phyloP scores from a whole-genome alignment of 2,888 invertebrate genomes.

The Tyria jacobaeae region DNA sequence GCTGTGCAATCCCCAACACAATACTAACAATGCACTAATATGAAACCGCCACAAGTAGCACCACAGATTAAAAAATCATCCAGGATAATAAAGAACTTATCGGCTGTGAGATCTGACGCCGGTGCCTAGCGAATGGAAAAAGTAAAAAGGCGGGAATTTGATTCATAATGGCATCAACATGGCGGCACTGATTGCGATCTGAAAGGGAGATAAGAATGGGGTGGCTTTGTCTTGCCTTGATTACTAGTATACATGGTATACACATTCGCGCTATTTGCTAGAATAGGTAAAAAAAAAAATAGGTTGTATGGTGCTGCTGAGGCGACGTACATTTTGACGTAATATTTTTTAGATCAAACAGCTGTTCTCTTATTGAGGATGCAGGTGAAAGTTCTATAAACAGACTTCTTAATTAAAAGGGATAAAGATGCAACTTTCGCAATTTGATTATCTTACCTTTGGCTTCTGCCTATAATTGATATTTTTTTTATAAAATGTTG shows the following conservation, averaged over 20 bases:
- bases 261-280: slow-evolving; percentile 21
- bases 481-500: not conserved
- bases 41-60: slow-evolving; percentile 71
- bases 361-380: slow-evolving; percentile 17
- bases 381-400: not conserved
- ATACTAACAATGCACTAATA: slow-evolving; percentile 69
- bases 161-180: slow-evolving; percentile 83
- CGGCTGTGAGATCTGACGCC: slow-evolving; percentile 82
- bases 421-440: not conserved
- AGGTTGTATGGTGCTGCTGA: not conserved
- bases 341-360: slow-evolving; percentile 1
- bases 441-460: not conserved
- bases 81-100: slow-evolving; percentile 85
- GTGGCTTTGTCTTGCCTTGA: slow-evolving; percentile 79
- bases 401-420: not conserved
- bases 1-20: slow-evolving; percentile 50
- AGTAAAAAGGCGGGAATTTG: slow-evolving; percentile 82
- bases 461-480: not conserved
- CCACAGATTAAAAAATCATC: slow-evolving; percentile 83
- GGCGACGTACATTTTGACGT: not conserved
- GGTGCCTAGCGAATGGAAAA: slow-evolving; percentile 74
- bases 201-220: slow-evolving; percentile 76
- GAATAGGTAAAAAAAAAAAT: slow-evolving; percentile 14
- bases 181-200: slow-evolving; percentile 83
- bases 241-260: slow-evolving; percentile 56